Conservation (phyloP, 2,797 vertebrate species). For the Sebastolobus alascanus region DNA sequence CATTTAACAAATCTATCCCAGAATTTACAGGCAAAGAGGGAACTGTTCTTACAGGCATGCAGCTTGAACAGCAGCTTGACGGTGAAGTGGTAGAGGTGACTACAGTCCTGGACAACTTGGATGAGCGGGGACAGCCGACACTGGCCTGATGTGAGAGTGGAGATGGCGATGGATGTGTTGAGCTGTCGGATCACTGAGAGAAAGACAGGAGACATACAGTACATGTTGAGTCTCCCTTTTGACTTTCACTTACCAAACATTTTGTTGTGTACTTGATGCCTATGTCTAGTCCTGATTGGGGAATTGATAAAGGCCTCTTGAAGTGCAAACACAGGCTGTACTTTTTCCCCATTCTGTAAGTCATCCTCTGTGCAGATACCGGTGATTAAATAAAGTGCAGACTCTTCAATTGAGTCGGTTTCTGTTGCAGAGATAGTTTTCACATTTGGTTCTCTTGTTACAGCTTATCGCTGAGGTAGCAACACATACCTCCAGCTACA, state of each 20-base stretch:
- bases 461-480: background rate
- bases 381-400: background rate
- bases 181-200: constrained; percentile 90
- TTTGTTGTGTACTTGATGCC: background rate
- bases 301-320: background rate
- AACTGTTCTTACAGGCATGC: constrained; percentile 91
- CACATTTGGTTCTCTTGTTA: background rate
- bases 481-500: background rate
- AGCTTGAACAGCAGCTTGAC: constrained; percentile 98
- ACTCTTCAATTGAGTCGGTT: background rate
- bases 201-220: background rate
- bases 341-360: background rate
- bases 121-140: constrained; percentile 96
- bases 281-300: background rate
- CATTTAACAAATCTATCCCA: background rate
- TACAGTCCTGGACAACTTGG: constrained; percentile 97
- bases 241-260: background rate
- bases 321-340: background rate
- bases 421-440: constrained; percentile 1
- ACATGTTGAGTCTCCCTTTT: constrained; percentile 12
- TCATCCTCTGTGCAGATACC: background rate
- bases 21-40: no score
- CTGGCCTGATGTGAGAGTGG: constrained; percentile 94
- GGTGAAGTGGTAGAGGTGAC: constrained; percentile 96
- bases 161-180: constrained; percentile 95